Base-by-base conservation (phyloP, 2,113 vertebrate species). In the Archocentrus centrarchus region DNA sequence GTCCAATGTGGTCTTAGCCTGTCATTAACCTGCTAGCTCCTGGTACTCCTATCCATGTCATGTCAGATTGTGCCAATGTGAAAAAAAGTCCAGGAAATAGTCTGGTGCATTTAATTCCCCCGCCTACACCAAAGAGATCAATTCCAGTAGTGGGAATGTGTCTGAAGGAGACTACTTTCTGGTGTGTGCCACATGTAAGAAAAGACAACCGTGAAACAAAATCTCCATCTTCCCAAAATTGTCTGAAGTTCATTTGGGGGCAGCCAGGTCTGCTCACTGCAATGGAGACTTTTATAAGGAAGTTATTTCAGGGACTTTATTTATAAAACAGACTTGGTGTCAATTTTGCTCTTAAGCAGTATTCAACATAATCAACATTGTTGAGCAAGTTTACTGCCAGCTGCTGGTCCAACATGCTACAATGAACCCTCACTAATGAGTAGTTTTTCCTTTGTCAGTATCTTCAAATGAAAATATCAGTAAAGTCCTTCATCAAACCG, bases 401-500 rank as follows among this genome's bases (percentile, higher is more conserved):
- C 47, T 50, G 47, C 47, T 50, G 47, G 15, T 15, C 47, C 5
- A 17, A 6, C 47, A 6, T 15, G 14, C 6, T 50, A 17, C 13
- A 73, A 7, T n/a, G 11, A 18, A 0, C 66, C 15, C 0, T 53
- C 2, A 3, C 15, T 7, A 24, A 70, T 50, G 24, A 50, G 64
- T 15, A 50, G 64, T 18, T 50, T 50, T 10, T 30, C 9, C 64
- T 30, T 70, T 6, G 4, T 73, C 66, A 30, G 44, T 27, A 53
- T 53, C 7, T 30, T 53, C 17, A 0, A 18, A 73, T n/a, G 15
- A 53, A 18, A 18, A 53, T 18, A 3, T 53, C 47, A 50, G 5
- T 50, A 18, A 53, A 53, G 17, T 18, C 50, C 15, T 53, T 53
- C 50, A 53, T 53, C 17, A 18, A 17, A 7, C 15, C 3, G 3